Conservation (phyloP, 2,113 vertebrate genomes). For the Oenanthe oenanthe region DNA sequence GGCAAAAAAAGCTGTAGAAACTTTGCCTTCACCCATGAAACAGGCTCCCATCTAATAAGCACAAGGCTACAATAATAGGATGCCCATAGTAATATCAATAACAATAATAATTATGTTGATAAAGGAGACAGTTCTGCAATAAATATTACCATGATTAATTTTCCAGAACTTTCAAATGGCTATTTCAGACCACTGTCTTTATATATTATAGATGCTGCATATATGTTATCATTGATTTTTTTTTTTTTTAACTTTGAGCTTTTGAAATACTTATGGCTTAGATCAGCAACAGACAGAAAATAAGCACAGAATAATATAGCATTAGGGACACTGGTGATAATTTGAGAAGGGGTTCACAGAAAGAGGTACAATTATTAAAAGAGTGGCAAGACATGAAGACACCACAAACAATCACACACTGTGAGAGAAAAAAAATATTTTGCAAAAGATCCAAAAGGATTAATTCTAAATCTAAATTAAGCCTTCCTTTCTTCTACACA, state of each 20-base stretch:
- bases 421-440: background rate
- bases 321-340: background rate
- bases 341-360: background rate
- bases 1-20: background rate
- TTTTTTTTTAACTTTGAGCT: background rate
- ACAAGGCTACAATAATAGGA: background rate
- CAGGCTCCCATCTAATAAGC: background rate
- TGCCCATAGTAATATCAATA: background rate
- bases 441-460: background rate
- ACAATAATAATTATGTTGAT: background rate
- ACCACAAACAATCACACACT: background rate
- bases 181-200: background rate
- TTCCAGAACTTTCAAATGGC: background rate
- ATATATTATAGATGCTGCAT: background rate
- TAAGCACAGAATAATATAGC: background rate
- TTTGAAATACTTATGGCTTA: conserved; percentile 25
- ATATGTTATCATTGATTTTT: background rate
- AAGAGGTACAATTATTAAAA: background rate
- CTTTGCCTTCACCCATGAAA: background rate
- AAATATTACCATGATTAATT: background rate
- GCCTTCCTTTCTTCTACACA: background rate
- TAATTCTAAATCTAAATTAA: background rate
- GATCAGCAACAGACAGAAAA: background rate
- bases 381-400: background rate
- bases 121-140: conserved; percentile 14